Base-by-base conservation (phyloP, 2,113 vertebrate genomes). In the Oreochromis tanganicae region DNA sequence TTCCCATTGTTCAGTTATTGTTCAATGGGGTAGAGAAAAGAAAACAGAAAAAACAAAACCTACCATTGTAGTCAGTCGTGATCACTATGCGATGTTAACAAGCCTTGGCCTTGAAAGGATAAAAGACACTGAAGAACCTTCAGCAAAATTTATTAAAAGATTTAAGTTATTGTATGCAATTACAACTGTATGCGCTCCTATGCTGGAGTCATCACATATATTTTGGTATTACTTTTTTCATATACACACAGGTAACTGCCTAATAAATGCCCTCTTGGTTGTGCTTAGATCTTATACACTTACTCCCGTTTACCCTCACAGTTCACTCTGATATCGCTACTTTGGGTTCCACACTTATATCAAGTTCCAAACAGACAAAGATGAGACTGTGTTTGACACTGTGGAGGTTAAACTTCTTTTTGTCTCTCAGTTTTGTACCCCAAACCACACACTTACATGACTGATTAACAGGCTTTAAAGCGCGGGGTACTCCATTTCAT, bases 381-480 rank as follows among this genome's bases (percentile, higher is more conserved):
- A 82, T 52, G 68, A 88, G 78, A 84, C 29, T 61, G 14, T 82
- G 27, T 87, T 81, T 83, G 85, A 88, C 38, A 66, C 81, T 19
- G 9, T 78, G 43, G 80, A 87, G 88, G 73, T 89, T 68, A 87
- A 82, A 84, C 68, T 16, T 78, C 52, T 85, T 79, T 66, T 32
- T 81, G 43, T 85, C 13, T 85, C n/a, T 24, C 50, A 41, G 36
- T 75, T 88, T 75, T 81, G 10, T 34, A 34, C 63, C 41, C 4
- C 8, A 56, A 50, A 85, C 32, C n/a, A 36, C 9, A 52, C 63
- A 43, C 78, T 89, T 41, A 80, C 4, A 54, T 56, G 80, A 91
- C 90, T 81, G 85, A 63, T 82, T 86, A 81, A 83, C 54, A 87
- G 38, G 34, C 79, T 85, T 83, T 91, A 86, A 88, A 91, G 87